These are phyloP conservation scores for Epicauta chinensis DNA, from an alignment of 1,140 invertebrate species.

Conservation along the genomic window DNA sequence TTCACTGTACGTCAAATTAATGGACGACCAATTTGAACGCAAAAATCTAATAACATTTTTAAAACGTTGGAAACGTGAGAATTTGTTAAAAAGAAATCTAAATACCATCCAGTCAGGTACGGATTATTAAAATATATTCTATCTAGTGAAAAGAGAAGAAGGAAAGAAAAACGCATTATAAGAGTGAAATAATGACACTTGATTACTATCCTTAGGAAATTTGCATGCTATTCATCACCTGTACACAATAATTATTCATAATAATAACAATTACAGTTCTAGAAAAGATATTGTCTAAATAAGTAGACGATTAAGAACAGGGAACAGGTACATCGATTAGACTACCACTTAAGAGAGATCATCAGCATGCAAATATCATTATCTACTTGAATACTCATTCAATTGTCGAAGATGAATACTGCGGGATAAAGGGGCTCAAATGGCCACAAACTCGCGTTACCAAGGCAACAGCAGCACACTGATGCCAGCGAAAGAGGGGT, in stretches of 20 bases:
- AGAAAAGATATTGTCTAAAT: background rate
- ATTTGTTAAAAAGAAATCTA: too few species aligned
- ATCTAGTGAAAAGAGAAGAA: too few species aligned
- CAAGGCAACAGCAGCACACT: slow-evolving; percentile 26
- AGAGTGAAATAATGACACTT: too few species aligned
- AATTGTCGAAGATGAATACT: slow-evolving; percentile 38
- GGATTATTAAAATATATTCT: too few species aligned
- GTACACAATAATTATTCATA: too few species aligned
- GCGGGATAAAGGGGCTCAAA: slow-evolving; percentile 36
- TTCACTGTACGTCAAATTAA: slow-evolving; percentile 14
- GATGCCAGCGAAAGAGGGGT: slow-evolving; percentile 9
- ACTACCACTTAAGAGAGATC: slow-evolving; percentile 30
- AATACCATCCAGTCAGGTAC: too few species aligned
- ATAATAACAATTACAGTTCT: too few species aligned
- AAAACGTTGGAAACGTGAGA: slow-evolving; percentile 8
- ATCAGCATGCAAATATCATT: slow-evolving; percentile 41
- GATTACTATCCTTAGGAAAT: too few species aligned
- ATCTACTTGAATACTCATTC: slow-evolving; percentile 40
- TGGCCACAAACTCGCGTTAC: slow-evolving; percentile 37
- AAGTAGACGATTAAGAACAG: slow-evolving; percentile 9
- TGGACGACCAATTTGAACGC: slow-evolving; percentile 15
- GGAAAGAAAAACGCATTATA: too few species aligned
- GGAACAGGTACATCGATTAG: slow-evolving; percentile 32
- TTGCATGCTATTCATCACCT: too few species aligned
- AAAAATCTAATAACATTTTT: slow-evolving; percentile 17